A percentile compares a stretch with the other conserved stretches of the same genome.
Conservation (phyloP, 30 jellyfish, hydroid and myxozoan species). For the Nemopilema nomurai region DNA sequence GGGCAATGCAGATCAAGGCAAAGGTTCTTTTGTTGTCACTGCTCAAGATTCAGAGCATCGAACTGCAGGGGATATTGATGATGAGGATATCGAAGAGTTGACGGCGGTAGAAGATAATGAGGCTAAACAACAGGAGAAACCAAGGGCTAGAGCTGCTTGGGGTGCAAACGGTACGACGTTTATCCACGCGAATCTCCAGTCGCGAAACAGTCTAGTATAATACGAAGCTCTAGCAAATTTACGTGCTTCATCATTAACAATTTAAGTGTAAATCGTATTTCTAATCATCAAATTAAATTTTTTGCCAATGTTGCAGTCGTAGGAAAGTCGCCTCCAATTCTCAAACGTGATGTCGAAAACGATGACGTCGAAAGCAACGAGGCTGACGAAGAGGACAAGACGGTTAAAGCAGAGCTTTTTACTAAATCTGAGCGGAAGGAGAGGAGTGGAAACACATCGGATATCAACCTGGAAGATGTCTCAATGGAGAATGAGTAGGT, state of each 20-base stretch:
- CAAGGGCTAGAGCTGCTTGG: slow-evolving; percentile 75
- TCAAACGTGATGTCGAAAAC: neutral
- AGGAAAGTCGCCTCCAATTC: slow-evolving; percentile 24
- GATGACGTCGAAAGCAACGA: neutral
- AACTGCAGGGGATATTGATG: slow-evolving; percentile 21
- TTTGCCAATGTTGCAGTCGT: neutral
- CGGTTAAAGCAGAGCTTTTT: neutral
- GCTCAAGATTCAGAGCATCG: neutral
- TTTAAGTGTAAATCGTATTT: no score
- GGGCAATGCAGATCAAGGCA: neutral
- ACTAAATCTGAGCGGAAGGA: neutral
- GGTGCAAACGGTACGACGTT: slow-evolving; percentile 38
- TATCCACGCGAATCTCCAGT: no score
- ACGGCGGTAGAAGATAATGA: slow-evolving; percentile 33
- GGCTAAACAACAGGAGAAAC: slow-evolving; percentile 23
- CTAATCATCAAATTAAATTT: no score
- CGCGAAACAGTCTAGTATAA: no score
- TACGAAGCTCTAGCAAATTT: no score
- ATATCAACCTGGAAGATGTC: slow-evolving; percentile 20
- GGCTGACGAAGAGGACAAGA: neutral
- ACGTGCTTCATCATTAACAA: no score
- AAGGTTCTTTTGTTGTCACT: neutral
- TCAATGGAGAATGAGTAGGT: slow-evolving; percentile 60
- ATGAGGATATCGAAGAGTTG: slow-evolving; percentile 60
- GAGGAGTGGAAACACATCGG: slow-evolving; percentile 3